These are phyloP conservation scores for Chymomyza amoena DNA, from an alignment of 2,888 invertebrate species.

Conservation along the genomic window DNA sequence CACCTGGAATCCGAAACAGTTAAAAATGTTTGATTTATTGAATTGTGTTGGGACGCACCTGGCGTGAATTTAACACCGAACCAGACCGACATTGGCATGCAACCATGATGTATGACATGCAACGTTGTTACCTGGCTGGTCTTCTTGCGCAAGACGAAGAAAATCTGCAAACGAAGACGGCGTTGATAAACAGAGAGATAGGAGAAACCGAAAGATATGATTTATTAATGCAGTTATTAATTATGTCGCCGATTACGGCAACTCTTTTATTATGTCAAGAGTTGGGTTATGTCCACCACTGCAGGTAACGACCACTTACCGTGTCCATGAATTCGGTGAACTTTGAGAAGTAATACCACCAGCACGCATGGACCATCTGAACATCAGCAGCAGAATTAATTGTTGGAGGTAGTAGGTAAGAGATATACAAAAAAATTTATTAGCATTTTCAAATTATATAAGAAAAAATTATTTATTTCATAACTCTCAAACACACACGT, in stretches of 20 bases:
- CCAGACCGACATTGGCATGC: conserved; percentile 99
- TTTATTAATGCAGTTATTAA: conserved; percentile 16
- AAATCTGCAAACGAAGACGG: conserved; percentile 83
- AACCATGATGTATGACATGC: conserved; percentile 97
- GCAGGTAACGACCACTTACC: conserved; percentile 83
- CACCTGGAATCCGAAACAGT: conserved; percentile 81
- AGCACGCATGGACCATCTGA: conserved; percentile 95
- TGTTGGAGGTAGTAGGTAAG: not conserved
- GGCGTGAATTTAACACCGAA: conserved; percentile 97
- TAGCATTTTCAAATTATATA: conserved; percentile 11
- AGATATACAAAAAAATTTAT: conserved; percentile 16
- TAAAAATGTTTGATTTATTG: not conserved
- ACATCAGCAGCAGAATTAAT: conserved; percentile 28
- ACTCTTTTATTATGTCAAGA: not conserved
- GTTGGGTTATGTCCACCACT: not conserved
- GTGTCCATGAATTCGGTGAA: conserved; percentile 98
- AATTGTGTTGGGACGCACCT: conserved; percentile 80
- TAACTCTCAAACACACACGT: not conserved
- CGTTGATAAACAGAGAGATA: not conserved
- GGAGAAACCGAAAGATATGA: conserved; percentile 7
- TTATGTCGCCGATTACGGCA: not conserved
- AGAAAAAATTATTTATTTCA: conserved; percentile 12
- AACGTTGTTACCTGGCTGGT: conserved; percentile 94
- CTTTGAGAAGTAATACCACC: conserved; percentile 98
- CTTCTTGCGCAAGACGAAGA: conserved; percentile 97